A percentile compares a stretch with the other conserved stretches of the same genome.
Evolutionary conservation across 2,888 invertebrate genomes (phyloP).

Genomic region (Athalia cordata): DNA sequence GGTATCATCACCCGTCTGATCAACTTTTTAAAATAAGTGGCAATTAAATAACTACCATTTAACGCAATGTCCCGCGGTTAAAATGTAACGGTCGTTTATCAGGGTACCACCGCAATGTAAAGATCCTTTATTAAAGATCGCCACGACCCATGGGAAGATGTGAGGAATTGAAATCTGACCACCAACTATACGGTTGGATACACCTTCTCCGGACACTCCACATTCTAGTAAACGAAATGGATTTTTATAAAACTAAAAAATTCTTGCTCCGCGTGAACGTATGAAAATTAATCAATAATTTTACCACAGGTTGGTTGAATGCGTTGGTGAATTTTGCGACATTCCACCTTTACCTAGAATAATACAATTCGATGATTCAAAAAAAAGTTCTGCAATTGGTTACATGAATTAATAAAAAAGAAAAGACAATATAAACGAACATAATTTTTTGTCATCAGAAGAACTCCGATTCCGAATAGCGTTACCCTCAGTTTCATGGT

Average conservation of each 20-base stretch:
- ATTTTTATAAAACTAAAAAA: background rate
- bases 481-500: conserved; percentile 21
- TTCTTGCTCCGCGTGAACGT: background rate
- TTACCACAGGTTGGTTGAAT: conserved; percentile 58
- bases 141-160: conserved; percentile 77
- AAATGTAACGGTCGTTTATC: conserved; percentile 76
- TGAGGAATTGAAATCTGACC: conserved; percentile 75
- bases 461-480: conserved; percentile 47
- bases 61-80: conserved; percentile 79
- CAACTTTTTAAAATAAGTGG: background rate
- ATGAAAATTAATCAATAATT: background rate
- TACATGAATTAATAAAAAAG: background rate
- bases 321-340: conserved; percentile 36
- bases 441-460: conserved; percentile 54
- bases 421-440: conserved; percentile 58
- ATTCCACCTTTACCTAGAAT: conserved; percentile 24
- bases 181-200: conserved; percentile 75
- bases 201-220: conserved; percentile 59
- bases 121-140: conserved; percentile 72
- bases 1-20: background rate
- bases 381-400: background rate
- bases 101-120: conserved; percentile 77
- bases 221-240: conserved; percentile 61
- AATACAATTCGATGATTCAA: background rate
- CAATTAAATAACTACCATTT: conserved; percentile 72